A percentile compares a stretch with the other conserved stretches of the same genome.
Conservation (phyloP, 2,797 vertebrate genomes). For the Chrysocyon brachyurus region DNA sequence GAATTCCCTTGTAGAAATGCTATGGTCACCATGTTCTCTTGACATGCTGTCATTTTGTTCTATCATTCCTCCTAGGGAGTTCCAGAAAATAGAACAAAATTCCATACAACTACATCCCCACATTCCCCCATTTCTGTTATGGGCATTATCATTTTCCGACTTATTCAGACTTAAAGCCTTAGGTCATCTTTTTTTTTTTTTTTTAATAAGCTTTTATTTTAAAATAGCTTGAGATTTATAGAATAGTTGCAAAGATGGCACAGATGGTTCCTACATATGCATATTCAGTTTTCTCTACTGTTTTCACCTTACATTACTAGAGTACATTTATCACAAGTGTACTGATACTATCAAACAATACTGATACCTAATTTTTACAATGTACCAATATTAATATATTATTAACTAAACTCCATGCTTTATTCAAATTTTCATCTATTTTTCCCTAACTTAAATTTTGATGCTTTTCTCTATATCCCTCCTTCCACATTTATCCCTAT, state of each 20-base stretch:
- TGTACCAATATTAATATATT: not conserved
- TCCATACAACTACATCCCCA: not conserved
- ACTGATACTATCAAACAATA: not conserved
- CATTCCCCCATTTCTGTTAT: not conserved
- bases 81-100: not conserved
- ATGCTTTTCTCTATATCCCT: not conserved
- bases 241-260: not conserved
- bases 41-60: conserved; percentile 10
- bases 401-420: not conserved
- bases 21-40: not conserved
- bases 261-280: not conserved
- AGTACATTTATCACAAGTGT: not conserved
- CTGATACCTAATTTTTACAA: not conserved
- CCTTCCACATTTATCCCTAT: not conserved
- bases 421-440: conserved; percentile 39
- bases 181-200: not conserved
- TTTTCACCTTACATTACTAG: not conserved
- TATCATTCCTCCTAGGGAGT: not conserved
- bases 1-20: not conserved
- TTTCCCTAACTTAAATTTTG: conserved; percentile 18
- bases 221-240: not conserved
- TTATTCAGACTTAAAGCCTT: not conserved
- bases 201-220: not conserved
- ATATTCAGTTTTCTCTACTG: not conserved
- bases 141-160: not conserved